phyloP scores from a whole-genome alignment of 2,797 vertebrate species.

The Echiichthys vipera region DNA sequence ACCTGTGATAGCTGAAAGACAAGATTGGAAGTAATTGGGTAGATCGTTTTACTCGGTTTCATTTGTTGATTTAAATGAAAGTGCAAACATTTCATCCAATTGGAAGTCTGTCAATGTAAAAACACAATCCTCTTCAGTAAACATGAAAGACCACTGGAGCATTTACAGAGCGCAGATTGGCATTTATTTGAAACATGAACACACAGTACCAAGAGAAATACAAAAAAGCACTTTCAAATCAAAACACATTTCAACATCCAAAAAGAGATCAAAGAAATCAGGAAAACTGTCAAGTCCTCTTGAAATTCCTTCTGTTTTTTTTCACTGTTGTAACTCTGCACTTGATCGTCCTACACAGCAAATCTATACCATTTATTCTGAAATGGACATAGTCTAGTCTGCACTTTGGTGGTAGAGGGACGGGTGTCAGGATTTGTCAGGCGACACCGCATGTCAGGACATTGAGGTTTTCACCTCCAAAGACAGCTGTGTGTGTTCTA shows the following conservation, averaged over 20 bases:
- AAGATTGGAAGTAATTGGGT: background rate
- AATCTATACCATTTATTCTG: constrained; percentile 28
- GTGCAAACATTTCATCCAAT: constrained; percentile 37
- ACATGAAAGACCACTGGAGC: constrained; percentile 41
- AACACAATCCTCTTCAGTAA: constrained; percentile 28
- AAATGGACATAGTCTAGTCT: constrained; percentile 51
- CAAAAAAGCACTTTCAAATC: constrained; percentile 80
- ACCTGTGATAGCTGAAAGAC: constrained; percentile 15
- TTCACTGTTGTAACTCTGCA: constrained; percentile 6
- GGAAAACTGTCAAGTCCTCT: constrained; percentile 70
- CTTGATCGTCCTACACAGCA: constrained; percentile 40
- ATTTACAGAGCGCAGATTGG: constrained; percentile 74
- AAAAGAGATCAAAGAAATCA: constrained; percentile 55
- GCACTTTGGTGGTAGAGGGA: constrained; percentile 73
- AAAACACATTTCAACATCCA: constrained; percentile 78
- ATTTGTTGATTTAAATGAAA: constrained; percentile 28
- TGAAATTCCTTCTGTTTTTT: constrained; percentile 22
- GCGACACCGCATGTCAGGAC: constrained; percentile 52
- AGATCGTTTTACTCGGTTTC: background rate
- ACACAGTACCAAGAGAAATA: constrained; percentile 80
- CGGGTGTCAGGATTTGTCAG: constrained; percentile 38
- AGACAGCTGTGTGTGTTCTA: constrained; percentile 79
- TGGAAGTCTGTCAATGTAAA: constrained; percentile 32
- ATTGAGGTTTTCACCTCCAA: constrained; percentile 67
- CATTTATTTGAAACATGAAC: constrained; percentile 85